Evolutionary conservation across 2,113 vertebrate species (phyloP).

Genomic region (Candoia aspera): DNA sequence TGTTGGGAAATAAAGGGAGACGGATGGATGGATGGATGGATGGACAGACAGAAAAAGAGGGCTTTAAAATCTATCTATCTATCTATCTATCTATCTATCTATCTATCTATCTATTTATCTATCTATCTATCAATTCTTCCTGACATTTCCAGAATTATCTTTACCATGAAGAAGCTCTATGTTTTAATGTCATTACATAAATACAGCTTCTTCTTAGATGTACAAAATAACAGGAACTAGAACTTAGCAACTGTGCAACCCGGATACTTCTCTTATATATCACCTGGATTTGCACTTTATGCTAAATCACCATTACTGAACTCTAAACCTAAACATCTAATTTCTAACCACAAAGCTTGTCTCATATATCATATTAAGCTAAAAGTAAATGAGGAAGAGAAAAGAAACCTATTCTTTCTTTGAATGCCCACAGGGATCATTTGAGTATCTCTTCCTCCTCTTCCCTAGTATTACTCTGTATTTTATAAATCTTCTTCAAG

Average conservation of each 20-base stretch:
- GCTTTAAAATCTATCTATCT: no score
- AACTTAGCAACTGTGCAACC: background rate
- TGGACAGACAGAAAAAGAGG: slow-evolving; percentile 21
- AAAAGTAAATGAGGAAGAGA: no score
- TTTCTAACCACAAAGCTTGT: background rate
- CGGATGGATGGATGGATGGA: background rate
- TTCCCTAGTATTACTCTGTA: no score
- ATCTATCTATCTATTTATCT: no score
- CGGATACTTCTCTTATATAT: background rate
- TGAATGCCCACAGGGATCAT: no score
- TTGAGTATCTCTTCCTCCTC: no score
- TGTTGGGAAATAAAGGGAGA: slow-evolving; percentile 45
- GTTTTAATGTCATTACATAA: background rate
- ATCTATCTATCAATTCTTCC: no score
- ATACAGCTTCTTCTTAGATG: background rate
- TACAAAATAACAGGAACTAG: background rate
- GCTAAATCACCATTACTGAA: background rate
- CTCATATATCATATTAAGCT: background rate
- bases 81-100: no score
- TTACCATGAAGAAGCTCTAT: background rate
- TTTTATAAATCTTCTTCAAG: no score
- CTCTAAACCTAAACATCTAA: background rate
- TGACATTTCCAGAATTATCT: background rate
- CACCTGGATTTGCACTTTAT: background rate
- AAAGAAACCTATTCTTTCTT: no score